Evolutionary conservation across 1,140 invertebrate species (phyloP), one percentile per base, ranked within the genome.

Genomic region (Cyrtorhinus lividipennis): DNA sequence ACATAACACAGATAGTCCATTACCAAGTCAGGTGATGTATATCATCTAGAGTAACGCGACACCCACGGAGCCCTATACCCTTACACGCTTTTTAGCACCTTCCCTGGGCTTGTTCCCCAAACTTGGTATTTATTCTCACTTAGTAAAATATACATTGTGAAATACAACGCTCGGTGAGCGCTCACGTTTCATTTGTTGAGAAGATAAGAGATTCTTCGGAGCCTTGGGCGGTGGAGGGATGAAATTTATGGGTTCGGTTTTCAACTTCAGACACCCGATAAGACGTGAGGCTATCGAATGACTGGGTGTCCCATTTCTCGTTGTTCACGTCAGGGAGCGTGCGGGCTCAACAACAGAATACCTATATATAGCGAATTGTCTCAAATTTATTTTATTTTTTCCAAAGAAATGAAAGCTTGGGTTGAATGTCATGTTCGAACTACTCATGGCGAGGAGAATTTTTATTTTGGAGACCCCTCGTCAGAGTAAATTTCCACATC

Each of bases 11-110:
- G 48, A 53, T 53, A 53, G 48, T 53, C 48, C 48, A 53, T 53
- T 53, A 53, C 48, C 8, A 53, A 53, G 48, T 53, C 48, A 53
- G 48, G 48, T 53, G 48, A 53, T 53, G 48, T 53, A 53, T 53
- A 53, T 53, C 48, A 59, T 30, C 58, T 59, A 30, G 38, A 30
- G 58, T 27, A 59, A 59, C 58, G n/a, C 13, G 58, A 59, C 27
- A 59, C 58, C 58, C 27, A 5, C 8, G n/a, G 25, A 18, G 58
- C 58, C 58, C 24, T 59, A 25, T 59, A 27, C 58, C 38, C 24
- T 59, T 59, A 59, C 58, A 59, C 58, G 58, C 58, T 59, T 59
- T 59, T 59, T 59, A 59, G 58, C 58, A 59, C 58, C 58, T 59
- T 30, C 58, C n/a, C n/a, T n/a, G n/a, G n/a, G n/a, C n/a, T n/a